Evolutionary conservation across 1,140 invertebrate species (phyloP), one percentile per base, ranked within the genome.

Genomic region (Drosophila nasuta): DNA sequence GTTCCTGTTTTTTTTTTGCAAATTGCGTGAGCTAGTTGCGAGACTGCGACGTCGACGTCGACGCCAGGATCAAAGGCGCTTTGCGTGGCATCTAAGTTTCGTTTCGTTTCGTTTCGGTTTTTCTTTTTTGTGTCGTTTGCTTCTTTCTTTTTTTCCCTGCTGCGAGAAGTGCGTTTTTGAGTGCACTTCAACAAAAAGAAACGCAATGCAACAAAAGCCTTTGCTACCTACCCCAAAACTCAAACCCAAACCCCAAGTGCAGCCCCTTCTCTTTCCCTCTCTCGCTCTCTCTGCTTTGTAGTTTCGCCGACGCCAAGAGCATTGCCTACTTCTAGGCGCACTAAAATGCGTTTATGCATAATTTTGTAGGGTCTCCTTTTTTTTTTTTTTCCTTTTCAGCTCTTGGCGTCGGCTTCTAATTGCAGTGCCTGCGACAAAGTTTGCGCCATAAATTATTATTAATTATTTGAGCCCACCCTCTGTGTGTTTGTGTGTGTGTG

Each of bases 281-380:
- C 58, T 62, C 30, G 64, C 35, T 30, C 41, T 30, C 41, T 17
- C n/a, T 51, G 2, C 82, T 87, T 88, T 87, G 82, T 88, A 82
- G 83, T 88, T 87, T 67, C 64, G 56, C 82, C 82, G 79, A 48
- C 71, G 68, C 54, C 51, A 56, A 67, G 71, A 63, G 51, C 70
- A 77, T 88, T 87, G 83, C 83, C 80, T 87, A 87, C 83, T 87
- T 88, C 73, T 83, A 85, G 83, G 83, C 83, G 85, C 83, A 83
- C 77, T 88, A 88, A 88, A 89, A 81, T 88, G 85, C 83, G 83
- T 85, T 88, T 88, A 89, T 87, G 83, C 83, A 87, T 88, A 87
- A 87, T 87, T 88, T 88, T 77, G 73, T 71, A 80, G 75, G 78
- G 58, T 13, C 60, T 70, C 48, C 13, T 51, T 58, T 49, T 59